Evolutionary conservation across 35 echinoderm and acorn worm genomes (phyloP).

Genomic region (Holothuria glaberrima): DNA sequence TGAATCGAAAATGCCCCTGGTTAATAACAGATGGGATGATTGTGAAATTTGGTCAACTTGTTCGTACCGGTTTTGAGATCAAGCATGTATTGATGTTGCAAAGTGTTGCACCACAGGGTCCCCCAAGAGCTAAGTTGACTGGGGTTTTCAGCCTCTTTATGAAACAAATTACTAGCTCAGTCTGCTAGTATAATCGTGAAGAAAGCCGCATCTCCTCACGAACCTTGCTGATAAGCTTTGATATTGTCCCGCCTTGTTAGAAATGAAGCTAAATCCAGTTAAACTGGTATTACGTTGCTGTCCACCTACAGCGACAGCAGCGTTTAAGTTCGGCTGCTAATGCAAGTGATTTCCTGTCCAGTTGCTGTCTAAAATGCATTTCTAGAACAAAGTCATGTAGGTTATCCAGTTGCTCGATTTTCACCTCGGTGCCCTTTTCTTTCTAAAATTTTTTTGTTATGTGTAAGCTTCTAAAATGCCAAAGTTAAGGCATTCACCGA

Average conservation of each 20-base stretch:
- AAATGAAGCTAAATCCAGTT: background rate
- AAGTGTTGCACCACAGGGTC: background rate
- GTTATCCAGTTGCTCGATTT: background rate
- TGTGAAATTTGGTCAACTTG: too few relatives aligned
- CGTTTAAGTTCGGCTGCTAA: slow-evolving; percentile 16
- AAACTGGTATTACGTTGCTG: background rate
- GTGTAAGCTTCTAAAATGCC: too few relatives aligned
- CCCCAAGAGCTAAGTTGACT: background rate
- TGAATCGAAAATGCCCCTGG: too few relatives aligned
- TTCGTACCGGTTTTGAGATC: too few relatives aligned
- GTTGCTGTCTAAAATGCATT: slow-evolving; percentile 45
- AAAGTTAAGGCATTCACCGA: too few relatives aligned
- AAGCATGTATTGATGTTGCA: background rate
- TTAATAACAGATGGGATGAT: too few relatives aligned
- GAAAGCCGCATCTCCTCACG: too few relatives aligned
- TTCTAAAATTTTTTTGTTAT: too few relatives aligned
- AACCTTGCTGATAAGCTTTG: background rate
- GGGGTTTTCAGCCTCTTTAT: background rate
- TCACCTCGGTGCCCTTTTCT: too few relatives aligned
- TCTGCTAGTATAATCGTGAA: too few relatives aligned
- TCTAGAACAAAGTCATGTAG: background rate
- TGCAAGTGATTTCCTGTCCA: slow-evolving; percentile 29
- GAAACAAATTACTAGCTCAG: background rate
- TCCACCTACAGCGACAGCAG: slow-evolving; percentile 41
- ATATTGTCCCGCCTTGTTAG: background rate